phyloP scores from a whole-genome alignment of 2,888 invertebrate genomes.

The Mythimna vitellina region DNA sequence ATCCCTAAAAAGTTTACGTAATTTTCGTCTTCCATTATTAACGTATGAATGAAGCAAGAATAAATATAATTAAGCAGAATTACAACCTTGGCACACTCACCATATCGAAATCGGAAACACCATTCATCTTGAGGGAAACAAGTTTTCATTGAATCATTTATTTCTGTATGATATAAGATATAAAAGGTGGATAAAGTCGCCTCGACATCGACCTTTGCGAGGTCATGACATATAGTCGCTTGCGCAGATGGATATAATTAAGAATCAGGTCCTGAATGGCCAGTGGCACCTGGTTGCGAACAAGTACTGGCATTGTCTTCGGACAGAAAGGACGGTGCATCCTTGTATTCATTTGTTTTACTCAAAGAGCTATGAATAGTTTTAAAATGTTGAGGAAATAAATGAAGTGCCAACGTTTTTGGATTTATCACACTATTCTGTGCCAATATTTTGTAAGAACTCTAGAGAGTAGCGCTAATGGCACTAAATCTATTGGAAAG shows the following conservation, averaged over 20 bases:
- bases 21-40: not conserved
- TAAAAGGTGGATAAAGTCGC: constrained; percentile 72
- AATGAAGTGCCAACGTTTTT: constrained; percentile 12
- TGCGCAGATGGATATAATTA: constrained; percentile 59
- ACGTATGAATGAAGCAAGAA: not conserved
- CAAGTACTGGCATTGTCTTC: constrained; percentile 5
- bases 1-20: no score
- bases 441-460: constrained; percentile 42
- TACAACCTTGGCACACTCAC: constrained; percentile 63
- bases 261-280: constrained; percentile 32
- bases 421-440: constrained; percentile 19
- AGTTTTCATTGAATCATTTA: constrained; percentile 77
- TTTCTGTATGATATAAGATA: constrained; percentile 47
- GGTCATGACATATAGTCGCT: constrained; percentile 76
- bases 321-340: not conserved
- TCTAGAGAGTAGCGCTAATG: not conserved
- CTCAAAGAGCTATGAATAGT: constrained; percentile 1
- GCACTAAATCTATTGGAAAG: not conserved
- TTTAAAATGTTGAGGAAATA: constrained; percentile 14
- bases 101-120: constrained; percentile 51
- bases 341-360: constrained; percentile 1
- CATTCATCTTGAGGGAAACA: constrained; percentile 71
- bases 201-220: constrained; percentile 81
- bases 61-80: constrained; percentile 31
- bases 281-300: constrained; percentile 37